A percentile compares a stretch with the other conserved stretches of the same genome.
phyloP scores from a whole-genome alignment of 1,140 invertebrate species.

The Cydia splendana region DNA sequence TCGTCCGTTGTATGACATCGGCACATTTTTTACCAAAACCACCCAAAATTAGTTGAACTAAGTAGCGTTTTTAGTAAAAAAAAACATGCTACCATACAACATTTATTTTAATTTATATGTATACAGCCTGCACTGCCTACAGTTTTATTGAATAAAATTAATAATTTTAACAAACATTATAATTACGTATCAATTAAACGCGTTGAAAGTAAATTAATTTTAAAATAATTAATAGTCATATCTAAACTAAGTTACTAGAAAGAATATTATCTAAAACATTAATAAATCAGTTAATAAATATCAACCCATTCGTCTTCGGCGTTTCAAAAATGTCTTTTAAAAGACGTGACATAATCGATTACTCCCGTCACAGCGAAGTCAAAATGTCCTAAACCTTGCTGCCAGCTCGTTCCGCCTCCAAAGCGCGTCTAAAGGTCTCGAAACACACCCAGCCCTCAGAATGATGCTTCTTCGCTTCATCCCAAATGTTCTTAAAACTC shows the following conservation, averaged over 20 bases:
- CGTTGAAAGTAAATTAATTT: neutral
- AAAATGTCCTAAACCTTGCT: too few relatives aligned
- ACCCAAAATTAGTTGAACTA: neutral
- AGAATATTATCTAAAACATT: neutral
- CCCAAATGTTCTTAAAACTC: conserved; percentile 60
- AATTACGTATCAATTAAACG: neutral
- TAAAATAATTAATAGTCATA: neutral
- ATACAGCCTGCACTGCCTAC: too few relatives aligned
- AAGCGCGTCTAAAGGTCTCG: conserved; percentile 64
- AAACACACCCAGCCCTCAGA: conserved; percentile 68
- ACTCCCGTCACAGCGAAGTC: too few relatives aligned
- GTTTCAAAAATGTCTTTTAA: too few relatives aligned
- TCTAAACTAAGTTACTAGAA: neutral
- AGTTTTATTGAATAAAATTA: neutral
- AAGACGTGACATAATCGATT: too few relatives aligned
- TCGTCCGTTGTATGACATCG: too few relatives aligned
- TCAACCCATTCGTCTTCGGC: too few relatives aligned
- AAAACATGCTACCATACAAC: neutral
- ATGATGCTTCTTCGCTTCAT: conserved; percentile 66
- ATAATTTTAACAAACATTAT: neutral
- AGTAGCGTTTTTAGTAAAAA: neutral
- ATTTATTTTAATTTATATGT: too few relatives aligned
- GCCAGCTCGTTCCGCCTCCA: conserved; percentile 31
- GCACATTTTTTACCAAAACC: neutral
- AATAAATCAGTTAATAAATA: too few relatives aligned